Evolutionary conservation across 2,113 vertebrate genomes (phyloP).

Genomic region (Corythaixoides concolor): DNA sequence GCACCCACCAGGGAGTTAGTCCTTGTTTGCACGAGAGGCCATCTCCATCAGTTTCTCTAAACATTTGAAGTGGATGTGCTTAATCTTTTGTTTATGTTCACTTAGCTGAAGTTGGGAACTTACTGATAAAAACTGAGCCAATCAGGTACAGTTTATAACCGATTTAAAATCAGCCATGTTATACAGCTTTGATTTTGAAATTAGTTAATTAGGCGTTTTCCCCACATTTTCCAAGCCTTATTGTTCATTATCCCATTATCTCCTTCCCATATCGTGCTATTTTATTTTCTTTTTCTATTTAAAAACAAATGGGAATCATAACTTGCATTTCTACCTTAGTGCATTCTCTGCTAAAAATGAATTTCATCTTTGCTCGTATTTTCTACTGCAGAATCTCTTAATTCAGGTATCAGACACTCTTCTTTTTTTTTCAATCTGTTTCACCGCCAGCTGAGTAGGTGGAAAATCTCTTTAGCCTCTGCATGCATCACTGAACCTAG

Average conservation of each 20-base stretch:
- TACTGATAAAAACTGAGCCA: not conserved
- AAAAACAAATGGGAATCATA: not conserved
- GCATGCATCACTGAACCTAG: not conserved
- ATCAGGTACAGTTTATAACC: not conserved
- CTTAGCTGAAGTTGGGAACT: not conserved
- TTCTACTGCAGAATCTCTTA: constrained; percentile 6
- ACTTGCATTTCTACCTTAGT: not conserved
- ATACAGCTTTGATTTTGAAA: not conserved
- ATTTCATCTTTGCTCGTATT: not conserved
- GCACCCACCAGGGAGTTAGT: not conserved
- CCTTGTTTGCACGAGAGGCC: not conserved
- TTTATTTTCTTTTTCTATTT: not conserved
- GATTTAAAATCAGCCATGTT: not conserved
- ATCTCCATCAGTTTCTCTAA: not conserved
- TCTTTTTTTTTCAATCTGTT: not conserved
- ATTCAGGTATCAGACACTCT: not conserved
- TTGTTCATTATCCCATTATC: not conserved
- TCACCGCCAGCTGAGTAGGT: not conserved
- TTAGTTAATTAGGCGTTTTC: not conserved
- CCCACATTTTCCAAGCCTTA: not conserved
- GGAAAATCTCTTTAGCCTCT: constrained; percentile 32
- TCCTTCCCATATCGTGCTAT: not conserved
- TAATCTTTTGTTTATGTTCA: not conserved
- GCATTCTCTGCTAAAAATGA: not conserved
- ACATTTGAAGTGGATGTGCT: not conserved